Percentiles rank a stretch among this genome's conserved stretches.
Conservation (phyloP, 2,797 vertebrate species). For the Brachyalestes nurse region DNA sequence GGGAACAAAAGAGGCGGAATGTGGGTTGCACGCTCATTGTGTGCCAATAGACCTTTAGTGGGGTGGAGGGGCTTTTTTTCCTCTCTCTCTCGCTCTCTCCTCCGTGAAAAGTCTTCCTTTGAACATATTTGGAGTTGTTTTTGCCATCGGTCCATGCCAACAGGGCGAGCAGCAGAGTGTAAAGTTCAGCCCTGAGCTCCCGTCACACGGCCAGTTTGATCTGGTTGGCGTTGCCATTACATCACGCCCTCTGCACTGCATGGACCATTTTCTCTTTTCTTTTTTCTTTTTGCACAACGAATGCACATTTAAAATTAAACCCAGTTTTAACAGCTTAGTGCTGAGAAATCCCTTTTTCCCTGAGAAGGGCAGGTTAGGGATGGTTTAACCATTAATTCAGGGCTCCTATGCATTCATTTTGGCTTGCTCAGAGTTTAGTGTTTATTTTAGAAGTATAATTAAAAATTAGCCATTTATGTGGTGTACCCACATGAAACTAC, state of each 20-base stretch:
- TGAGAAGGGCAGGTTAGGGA: background rate
- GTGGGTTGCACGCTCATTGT: slow-evolving; percentile 74
- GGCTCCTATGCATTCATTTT: background rate
- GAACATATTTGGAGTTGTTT: slow-evolving; percentile 89
- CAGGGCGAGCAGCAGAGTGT: slow-evolving; percentile 81
- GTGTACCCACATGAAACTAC: too few species aligned
- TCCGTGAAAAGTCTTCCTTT: slow-evolving; percentile 79
- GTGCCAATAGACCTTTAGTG: slow-evolving; percentile 57
- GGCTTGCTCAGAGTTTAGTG: background rate
- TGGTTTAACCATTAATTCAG: background rate
- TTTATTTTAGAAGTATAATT: background rate
- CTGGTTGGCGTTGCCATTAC: slow-evolving; percentile 87
- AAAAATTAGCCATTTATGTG: background rate
- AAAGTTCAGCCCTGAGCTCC: slow-evolving; percentile 83
- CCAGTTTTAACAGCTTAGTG: background rate
- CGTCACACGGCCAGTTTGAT: slow-evolving; percentile 86
- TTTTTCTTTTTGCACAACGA: background rate
- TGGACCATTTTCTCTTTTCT: background rate
- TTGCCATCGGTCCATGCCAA: slow-evolving; percentile 79
- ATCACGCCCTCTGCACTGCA: slow-evolving; percentile 69
- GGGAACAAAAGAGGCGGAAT: slow-evolving; percentile 50
- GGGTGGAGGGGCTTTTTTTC: slow-evolving; percentile 54
- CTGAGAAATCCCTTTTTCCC: background rate
- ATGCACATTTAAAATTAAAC: background rate
- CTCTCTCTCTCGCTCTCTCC: background rate